A percentile compares a stretch with the other conserved stretches of the same genome.
phyloP scores from a whole-genome alignment of 2,888 invertebrate species.

The Cephus pygmeus region DNA sequence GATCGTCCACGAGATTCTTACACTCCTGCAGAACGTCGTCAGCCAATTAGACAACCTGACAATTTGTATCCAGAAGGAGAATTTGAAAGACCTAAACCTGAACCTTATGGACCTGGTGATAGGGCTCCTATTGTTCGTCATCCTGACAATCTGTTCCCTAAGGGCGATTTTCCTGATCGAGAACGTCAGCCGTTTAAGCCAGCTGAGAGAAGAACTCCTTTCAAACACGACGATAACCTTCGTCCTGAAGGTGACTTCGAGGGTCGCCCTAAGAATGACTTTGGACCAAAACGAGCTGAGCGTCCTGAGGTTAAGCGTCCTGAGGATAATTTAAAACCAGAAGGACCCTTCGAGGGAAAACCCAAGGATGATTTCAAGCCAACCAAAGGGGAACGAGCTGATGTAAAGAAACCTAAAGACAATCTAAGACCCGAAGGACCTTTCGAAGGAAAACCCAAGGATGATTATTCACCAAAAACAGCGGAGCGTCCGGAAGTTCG shows the following conservation, averaged over 20 bases:
- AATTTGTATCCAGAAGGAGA: slow-evolving; percentile 66
- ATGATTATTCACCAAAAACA: slow-evolving; percentile 49
- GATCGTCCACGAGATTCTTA: slow-evolving; percentile 46
- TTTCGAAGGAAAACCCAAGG: slow-evolving; percentile 60
- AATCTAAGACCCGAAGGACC: slow-evolving; percentile 65
- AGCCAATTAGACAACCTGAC: slow-evolving; percentile 62
- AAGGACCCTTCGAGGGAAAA: slow-evolving; percentile 65
- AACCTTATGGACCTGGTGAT: slow-evolving; percentile 62
- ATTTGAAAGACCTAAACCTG: slow-evolving; percentile 67
- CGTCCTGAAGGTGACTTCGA: slow-evolving; percentile 68
- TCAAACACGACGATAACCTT: slow-evolving; percentile 68
- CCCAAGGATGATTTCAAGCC: slow-evolving; percentile 65
- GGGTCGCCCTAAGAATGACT: slow-evolving; percentile 63
- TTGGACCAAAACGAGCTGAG: slow-evolving; percentile 62
- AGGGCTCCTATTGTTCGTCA: slow-evolving; percentile 54
- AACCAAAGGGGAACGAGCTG: slow-evolving; percentile 60
- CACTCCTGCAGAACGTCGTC: slow-evolving; percentile 70
- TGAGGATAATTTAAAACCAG: slow-evolving; percentile 66
- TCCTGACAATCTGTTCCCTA: slow-evolving; percentile 64
- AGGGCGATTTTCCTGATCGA: slow-evolving; percentile 64
- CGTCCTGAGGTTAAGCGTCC: slow-evolving; percentile 58
- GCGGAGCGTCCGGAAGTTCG: slow-evolving; percentile 62
- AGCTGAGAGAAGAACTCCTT: slow-evolving; percentile 64
- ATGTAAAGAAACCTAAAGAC: slow-evolving; percentile 64
- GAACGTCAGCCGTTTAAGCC: slow-evolving; percentile 52